Evolutionary conservation across 1,140 invertebrate species (phyloP).

Genomic region (Hesperophylax magnus): DNA sequence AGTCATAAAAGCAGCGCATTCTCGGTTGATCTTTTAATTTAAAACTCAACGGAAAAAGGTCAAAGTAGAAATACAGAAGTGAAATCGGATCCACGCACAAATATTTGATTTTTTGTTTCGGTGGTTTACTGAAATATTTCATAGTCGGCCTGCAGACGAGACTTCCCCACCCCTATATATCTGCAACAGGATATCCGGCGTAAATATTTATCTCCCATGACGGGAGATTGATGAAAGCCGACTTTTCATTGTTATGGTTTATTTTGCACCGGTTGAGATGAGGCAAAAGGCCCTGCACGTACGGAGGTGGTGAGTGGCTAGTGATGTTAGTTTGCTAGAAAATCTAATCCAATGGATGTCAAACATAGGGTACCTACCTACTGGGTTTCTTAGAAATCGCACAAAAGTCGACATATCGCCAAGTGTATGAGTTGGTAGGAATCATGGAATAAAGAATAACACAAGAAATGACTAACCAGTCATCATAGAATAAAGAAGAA

Average conservation of each 20-base stretch:
- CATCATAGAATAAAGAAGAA: no score
- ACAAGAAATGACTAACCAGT: no score
- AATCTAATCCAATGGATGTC: neutral
- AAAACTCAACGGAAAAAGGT: neutral
- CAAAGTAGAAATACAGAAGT: neutral
- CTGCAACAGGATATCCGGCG: constrained; percentile 30
- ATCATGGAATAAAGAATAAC: no score
- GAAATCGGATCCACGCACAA: neutral
- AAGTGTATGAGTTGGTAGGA: no score
- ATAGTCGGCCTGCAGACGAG: neutral
- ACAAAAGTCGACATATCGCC: neutral
- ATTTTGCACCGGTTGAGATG: constrained; percentile 36
- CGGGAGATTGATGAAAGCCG: constrained; percentile 41
- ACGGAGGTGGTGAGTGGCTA: neutral
- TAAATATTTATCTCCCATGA: constrained; percentile 34
- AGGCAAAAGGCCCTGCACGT: neutral
- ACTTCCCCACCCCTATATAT: neutral
- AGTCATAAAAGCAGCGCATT: neutral
- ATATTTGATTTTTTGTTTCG: neutral
- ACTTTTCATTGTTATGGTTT: constrained; percentile 42
- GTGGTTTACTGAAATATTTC: neutral
- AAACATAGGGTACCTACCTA: neutral
- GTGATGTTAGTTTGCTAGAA: neutral
- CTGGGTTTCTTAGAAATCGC: neutral
- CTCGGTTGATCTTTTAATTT: neutral